Evolutionary conservation across 2,797 vertebrate genomes (phyloP), one percentile per base, ranked within the genome.

Genomic region (Sarcoramphus papa): DNA sequence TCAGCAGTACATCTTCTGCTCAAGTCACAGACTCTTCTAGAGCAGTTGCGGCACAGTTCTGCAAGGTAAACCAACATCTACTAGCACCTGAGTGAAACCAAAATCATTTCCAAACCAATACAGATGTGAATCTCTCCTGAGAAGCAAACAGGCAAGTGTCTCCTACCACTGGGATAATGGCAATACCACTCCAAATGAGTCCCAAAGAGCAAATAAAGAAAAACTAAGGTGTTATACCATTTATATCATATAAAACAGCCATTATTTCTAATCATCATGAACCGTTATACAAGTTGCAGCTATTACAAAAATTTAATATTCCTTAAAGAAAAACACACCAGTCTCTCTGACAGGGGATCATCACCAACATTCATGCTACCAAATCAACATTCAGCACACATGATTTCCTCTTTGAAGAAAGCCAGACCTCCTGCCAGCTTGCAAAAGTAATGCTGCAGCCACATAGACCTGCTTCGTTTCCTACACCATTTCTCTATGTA

Each of bases 331-430:
- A 74, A 40, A 4, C 9, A 19, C 8, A 1, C 6, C 31, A 25
- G 45, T 11, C 12, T n/a, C 20, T 79, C 22, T 37, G 60, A 11
- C 6, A 41, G n/a, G 31, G 43, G 19, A 62, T 31, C 21, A 31
- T 12, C 64, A 53, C 41, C 78, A 51, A 14, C 60, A 33, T 7
- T 54, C 85, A 31, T 4, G 2, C 21, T 40, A 35, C 48, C 54
- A 28, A 19, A n/a, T 0, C 76, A 28, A 37, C 24, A 5, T 1
- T 12, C 48, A 6, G 9, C 75, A 64, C 1, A 1, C 12, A 0
- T 0, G 4, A 37, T 25, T 53, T 40, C 33, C 65, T 24, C 51
- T 30, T 12, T 43, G 50, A 25, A 20, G 69, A 12, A 24, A 62
- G 51, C 16, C 54, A 80, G 59, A 33, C 31, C 63, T 68, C 63